Conservation (phyloP, 2,888 invertebrate species). For the Agonum fuliginosum region DNA sequence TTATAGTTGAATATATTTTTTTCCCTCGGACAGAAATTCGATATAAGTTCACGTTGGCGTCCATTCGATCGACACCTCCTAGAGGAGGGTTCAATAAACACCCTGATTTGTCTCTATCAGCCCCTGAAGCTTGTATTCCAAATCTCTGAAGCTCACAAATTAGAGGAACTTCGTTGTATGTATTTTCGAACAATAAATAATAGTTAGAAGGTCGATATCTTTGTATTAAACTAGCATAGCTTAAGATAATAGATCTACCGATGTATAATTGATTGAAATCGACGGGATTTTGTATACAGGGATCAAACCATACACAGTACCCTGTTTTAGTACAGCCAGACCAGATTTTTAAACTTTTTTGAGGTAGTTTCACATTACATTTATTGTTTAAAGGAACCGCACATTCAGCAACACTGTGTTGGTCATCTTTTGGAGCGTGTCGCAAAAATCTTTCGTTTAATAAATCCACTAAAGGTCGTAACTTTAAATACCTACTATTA, state of each 20-base stretch:
- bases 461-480: conserved; percentile 50
- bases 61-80: conserved; percentile 62
- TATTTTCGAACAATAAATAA: conserved; percentile 49
- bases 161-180: conserved; percentile 35
- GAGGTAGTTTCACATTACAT: too few species aligned
- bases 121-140: conserved; percentile 19
- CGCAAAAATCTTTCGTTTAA: conserved; percentile 56
- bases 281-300: not conserved
- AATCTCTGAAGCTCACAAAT: conserved; percentile 52
- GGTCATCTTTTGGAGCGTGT: conserved; percentile 49
- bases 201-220: conserved; percentile 35
- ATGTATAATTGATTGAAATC: conserved; percentile 46
- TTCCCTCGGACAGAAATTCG: conserved; percentile 62
- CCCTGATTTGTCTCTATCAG: conserved; percentile 52
- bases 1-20: conserved; percentile 62
- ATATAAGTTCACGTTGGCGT: conserved; percentile 62
- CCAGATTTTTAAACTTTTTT: conserved; percentile 61
- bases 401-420: conserved; percentile 63
- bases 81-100: conserved; percentile 60
- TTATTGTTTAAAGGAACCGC: too few species aligned
- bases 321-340: conserved; percentile 61
- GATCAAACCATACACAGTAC: conserved; percentile 63
- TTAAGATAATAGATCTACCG: conserved; percentile 45
- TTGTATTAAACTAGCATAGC: conserved; percentile 49
- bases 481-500: conserved; percentile 14